Evolutionary conservation across 1,140 invertebrate genomes (phyloP), one percentile per base, ranked within the genome.

Genomic region (Solenopsis invicta): DNA sequence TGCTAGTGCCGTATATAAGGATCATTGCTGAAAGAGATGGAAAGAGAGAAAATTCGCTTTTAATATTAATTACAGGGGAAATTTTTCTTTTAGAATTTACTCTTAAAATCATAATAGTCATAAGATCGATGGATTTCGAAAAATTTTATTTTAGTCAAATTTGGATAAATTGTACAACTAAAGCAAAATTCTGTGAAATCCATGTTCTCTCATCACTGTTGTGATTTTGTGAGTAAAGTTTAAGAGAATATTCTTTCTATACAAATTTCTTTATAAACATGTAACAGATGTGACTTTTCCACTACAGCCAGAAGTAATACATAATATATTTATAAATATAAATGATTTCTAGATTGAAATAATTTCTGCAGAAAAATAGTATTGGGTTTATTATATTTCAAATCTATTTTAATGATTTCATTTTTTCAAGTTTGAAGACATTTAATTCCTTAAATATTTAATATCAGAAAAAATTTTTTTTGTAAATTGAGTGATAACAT

Each of bases 1-100:
- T 50, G 6, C 13, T 50, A 48, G 45, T 52, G 9, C 13, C 12
- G 4, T 72, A 21, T 6, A 45, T 61, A 82, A 24, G 2, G 4
- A 10, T 5, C 21, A 13, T 45, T 56, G 5, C 2, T 21, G 18
- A 81, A 64, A 13, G 16, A 62, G 10, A 29, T 1, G 13, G 24
- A 62, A 4, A 62, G 18, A 54, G 66, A 24, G n/a, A 21, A 5
- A 67, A 66, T 59, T 72, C 24, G 3, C 13, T 50, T 84, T 75
- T 84, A 74, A 50, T 61, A 75, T 62, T 48, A 37, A 61, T 82
- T 54, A 1, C 2, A 69, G 1, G 8, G 5, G 41, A 41, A 4
- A 41, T 3, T 41, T 41, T 41, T 41, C 41, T 41, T 41, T 6
- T 41, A 41, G 29, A 29, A 41, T 41, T 41, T 41, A 41, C 29